Evolutionary conservation across 2,113 vertebrate species (phyloP).

Genomic region (Chitala chitala): DNA sequence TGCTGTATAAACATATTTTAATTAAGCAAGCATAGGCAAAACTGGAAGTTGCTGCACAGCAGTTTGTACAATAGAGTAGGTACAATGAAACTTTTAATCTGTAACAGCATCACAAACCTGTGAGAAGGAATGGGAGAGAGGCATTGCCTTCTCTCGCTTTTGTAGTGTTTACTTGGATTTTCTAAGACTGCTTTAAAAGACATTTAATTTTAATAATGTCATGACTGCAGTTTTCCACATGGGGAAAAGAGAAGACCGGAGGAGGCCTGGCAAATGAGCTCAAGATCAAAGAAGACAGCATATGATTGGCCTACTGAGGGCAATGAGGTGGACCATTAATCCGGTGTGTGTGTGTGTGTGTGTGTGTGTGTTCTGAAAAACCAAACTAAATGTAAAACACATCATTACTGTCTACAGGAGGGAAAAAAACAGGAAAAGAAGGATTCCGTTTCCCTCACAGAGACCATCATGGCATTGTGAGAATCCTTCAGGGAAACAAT

Average conservation of each 20-base stretch:
- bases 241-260: slow-evolving; percentile 36
- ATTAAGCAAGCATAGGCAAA: background rate
- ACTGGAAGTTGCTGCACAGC: background rate
- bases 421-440: slow-evolving; percentile 19
- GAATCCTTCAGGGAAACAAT: background rate
- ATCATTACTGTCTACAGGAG: slow-evolving; percentile 42
- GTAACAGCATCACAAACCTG: background rate
- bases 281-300: slow-evolving; percentile 39
- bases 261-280: slow-evolving; percentile 51
- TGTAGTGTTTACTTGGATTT: background rate
- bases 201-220: slow-evolving; percentile 51
- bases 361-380: slow-evolving; percentile 15
- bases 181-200: slow-evolving; percentile 17
- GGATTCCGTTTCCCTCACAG: background rate
- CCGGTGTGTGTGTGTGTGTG: slow-evolving; percentile 23
- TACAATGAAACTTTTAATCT: background rate
- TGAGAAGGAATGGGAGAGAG: background rate
- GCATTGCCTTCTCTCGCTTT: background rate
- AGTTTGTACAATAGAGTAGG: background rate
- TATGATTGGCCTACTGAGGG: background rate
- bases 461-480: background rate
- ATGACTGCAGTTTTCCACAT: slow-evolving; percentile 52
- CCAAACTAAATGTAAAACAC: slow-evolving; percentile 28
- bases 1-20: background rate
- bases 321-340: slow-evolving; percentile 25